Evolutionary conservation across 2,888 invertebrate genomes (phyloP).

Genomic region (Drosophila subsilvestris): DNA sequence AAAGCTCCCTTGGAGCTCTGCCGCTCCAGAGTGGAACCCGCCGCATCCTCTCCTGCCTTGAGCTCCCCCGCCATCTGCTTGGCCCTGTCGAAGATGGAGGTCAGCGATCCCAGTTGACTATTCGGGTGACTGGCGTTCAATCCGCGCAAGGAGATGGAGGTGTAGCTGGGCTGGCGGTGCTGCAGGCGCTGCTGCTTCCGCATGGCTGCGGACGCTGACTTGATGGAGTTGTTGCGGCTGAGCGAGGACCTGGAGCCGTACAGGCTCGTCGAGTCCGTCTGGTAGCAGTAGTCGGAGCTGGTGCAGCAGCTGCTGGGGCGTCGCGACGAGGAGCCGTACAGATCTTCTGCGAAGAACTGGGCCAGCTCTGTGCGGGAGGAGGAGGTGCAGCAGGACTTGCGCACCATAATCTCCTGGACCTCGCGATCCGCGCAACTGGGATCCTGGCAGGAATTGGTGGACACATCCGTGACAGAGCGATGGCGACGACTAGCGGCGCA

Average conservation of each 20-base stretch:
- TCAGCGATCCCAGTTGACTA: constrained; percentile 82
- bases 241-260: constrained; percentile 83
- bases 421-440: constrained; percentile 81
- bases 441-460: constrained; percentile 81
- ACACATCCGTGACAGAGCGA: constrained; percentile 83
- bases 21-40: constrained; percentile 79
- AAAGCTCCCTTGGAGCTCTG: constrained; percentile 82
- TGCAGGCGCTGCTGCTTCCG: constrained; percentile 80
- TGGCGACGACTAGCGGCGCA: constrained; percentile 81
- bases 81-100: constrained; percentile 83
- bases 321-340: constrained; percentile 82
- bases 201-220: constrained; percentile 82
- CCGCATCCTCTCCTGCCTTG: constrained; percentile 42
- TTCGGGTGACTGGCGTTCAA: constrained; percentile 82
- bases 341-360: constrained; percentile 83
- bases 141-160: constrained; percentile 82
- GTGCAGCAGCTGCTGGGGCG: constrained; percentile 84
- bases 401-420: constrained; percentile 83
- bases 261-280: constrained; percentile 84
- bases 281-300: constrained; percentile 84
- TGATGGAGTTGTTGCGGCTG: constrained; percentile 83
- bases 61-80: constrained; percentile 67
- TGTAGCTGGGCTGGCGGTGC: constrained; percentile 82
- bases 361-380: constrained; percentile 83
- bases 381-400: constrained; percentile 75